Evolutionary conservation across 1,140 invertebrate genomes (phyloP).

Genomic region (Drosophila virilis): DNA sequence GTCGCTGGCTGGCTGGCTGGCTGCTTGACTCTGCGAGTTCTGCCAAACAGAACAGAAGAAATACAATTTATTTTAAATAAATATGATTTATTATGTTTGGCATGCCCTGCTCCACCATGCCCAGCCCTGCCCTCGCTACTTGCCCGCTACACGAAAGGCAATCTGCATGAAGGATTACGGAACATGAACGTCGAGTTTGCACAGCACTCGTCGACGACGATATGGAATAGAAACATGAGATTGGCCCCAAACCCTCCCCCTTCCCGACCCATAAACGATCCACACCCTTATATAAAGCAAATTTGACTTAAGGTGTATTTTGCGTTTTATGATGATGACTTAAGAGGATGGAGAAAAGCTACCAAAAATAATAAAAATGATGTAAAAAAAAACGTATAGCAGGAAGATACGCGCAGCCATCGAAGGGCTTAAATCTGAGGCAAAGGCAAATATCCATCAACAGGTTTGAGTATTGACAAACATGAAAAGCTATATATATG

Average conservation of each 20-base stretch:
- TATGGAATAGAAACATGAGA: slow-evolving; percentile 39
- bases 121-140: background rate
- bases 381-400: slow-evolving; percentile 6
- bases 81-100: slow-evolving; percentile 82
- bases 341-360: slow-evolving; percentile 15
- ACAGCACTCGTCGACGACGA: slow-evolving; percentile 53
- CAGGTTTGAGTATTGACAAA: slow-evolving; percentile 75
- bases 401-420: slow-evolving; percentile 26
- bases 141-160: slow-evolving; percentile 26
- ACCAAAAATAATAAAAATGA: slow-evolving; percentile 10
- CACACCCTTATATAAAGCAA: slow-evolving; percentile 44
- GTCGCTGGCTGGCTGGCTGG: slow-evolving; percentile 2
- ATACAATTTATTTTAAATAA: slow-evolving; percentile 77
- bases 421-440: slow-evolving; percentile 55
- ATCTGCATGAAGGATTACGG: slow-evolving; percentile 60
- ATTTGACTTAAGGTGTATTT: slow-evolving; percentile 71
- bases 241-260: slow-evolving; percentile 14
- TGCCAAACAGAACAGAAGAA: slow-evolving; percentile 32
- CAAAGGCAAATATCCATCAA: slow-evolving; percentile 54
- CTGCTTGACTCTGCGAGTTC: background rate
- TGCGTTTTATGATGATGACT: slow-evolving; percentile 62
- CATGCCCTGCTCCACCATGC: slow-evolving; percentile 20
- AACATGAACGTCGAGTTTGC: slow-evolving; percentile 57
- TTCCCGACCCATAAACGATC: background rate
- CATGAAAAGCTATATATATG: slow-evolving; percentile 57